Base-by-base conservation (phyloP, 1,140 invertebrate species). In the Cydia pomonella region DNA sequence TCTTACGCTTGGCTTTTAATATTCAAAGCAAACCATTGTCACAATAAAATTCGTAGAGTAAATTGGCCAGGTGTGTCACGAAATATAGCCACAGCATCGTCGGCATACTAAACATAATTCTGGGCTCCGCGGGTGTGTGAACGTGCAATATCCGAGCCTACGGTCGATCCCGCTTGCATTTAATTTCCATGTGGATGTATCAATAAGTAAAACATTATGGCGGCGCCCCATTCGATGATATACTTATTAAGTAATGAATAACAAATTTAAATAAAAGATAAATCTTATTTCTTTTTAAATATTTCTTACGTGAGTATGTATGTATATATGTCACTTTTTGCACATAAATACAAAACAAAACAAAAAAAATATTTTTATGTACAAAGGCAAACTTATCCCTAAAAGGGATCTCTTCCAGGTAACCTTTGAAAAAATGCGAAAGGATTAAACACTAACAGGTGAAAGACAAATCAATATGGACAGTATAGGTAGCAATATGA, bases 131-230 rank as follows among this genome's bases (percentile, higher is more conserved):
- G 69, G 76, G 79, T 79, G 75, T 75, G 66, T 74, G 74, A 76
- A 78, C 76, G 66, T 79, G 80, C 80, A 80, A 80, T 80, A 78
- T 80, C 79, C 79, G 75, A 10, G 72, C 66, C 41, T 73, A 21
- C 73, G 62, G 73, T 72, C 75, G 76, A 77, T 78, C 73, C 63
- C 75, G 47, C 73, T 38, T 41, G 21, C 76, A 76, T 76, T 77
- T 72, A 41, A 78, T 76, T 63, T 76, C 63, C 74, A 75, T 76
- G 71, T 63, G 72, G 72, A 76, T 69, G 71, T 81, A 74, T 74
- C 73, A 63, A 79, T 75, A 66, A 69, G 50, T 33, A 74, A 74
- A 74, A 59, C 10, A 18, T 53, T 50, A 50, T n/a, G 47, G 1
- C 6, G 13, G n/a, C n/a, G 16, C 5, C 5, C 3, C 7, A 50